Evolutionary conservation across 1,140 invertebrate genomes (phyloP).

Genomic region (Pseudachorutes palmiensis): DNA sequence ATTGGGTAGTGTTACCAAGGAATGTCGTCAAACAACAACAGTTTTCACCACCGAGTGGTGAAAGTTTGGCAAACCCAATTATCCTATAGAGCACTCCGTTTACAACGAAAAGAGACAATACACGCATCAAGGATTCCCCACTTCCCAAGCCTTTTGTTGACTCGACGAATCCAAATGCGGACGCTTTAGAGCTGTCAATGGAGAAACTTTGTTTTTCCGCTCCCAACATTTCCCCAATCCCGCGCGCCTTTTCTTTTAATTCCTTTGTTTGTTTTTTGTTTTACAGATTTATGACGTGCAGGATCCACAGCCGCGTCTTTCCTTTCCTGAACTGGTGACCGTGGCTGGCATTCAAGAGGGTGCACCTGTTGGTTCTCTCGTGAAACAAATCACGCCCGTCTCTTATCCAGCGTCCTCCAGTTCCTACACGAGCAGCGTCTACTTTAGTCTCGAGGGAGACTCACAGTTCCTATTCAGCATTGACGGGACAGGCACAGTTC

Average conservation of each 20-base stretch:
- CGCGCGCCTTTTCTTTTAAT: not conserved
- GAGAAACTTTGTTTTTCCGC: not conserved
- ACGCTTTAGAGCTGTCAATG: not conserved
- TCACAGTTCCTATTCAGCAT: slow-evolving; percentile 33
- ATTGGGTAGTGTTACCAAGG: too few relatives aligned
- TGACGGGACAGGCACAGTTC: slow-evolving; percentile 24
- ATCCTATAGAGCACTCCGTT: too few relatives aligned
- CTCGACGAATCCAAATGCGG: too few relatives aligned
- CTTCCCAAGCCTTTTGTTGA: not conserved
- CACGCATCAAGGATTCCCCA: too few relatives aligned
- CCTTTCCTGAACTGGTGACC: slow-evolving; percentile 33
- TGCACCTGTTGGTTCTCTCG: slow-evolving; percentile 31
- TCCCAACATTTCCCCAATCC: too few relatives aligned
- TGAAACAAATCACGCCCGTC: slow-evolving; percentile 18
- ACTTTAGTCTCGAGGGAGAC: slow-evolving; percentile 26
- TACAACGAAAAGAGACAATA: too few relatives aligned
- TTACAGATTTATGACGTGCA: slow-evolving; percentile 31
- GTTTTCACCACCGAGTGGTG: too few relatives aligned
- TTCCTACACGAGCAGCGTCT: slow-evolving; percentile 15
- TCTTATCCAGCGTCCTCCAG: slow-evolving; percentile 4
- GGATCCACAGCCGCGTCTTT: slow-evolving; percentile 18
- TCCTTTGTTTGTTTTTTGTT: not conserved
- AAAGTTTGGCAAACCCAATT: too few relatives aligned
- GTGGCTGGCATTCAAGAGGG: slow-evolving; percentile 29
- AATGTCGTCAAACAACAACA: too few relatives aligned